phyloP scores from a whole-genome alignment of 1,140 invertebrate species.

The Zophobas morio region DNA sequence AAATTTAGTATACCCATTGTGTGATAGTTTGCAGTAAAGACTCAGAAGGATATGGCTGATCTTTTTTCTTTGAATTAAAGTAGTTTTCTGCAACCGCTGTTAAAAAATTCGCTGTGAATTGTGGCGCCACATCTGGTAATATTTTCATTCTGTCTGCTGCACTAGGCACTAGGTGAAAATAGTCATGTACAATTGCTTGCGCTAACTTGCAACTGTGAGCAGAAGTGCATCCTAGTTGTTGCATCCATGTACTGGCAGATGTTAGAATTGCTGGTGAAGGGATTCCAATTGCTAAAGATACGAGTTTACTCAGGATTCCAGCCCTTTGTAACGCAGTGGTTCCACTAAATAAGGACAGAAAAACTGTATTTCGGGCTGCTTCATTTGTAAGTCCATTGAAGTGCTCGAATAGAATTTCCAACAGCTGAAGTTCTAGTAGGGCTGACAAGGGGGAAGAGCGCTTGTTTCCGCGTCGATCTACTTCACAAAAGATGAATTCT shows the following conservation, averaged over 20 bases:
- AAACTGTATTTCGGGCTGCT: conserved; percentile 84
- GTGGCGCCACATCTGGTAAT: conserved; percentile 79
- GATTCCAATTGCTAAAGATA: conserved; percentile 83
- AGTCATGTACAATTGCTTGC: conserved; percentile 83
- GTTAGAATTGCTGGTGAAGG: conserved; percentile 80
- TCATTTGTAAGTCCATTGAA: conserved; percentile 79
- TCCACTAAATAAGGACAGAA: conserved; percentile 83
- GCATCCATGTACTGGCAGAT: conserved; percentile 87
- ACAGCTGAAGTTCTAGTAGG: conserved; percentile 82
- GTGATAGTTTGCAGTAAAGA: conserved; percentile 76
- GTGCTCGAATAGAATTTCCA: conserved; percentile 83
- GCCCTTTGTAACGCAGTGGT: conserved; percentile 77
- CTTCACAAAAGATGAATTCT: conserved; percentile 87
- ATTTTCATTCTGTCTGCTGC: conserved; percentile 76
- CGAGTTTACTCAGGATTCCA: conserved; percentile 82
- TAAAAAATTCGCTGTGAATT: conserved; percentile 86
- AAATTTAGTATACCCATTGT: conserved; percentile 71
- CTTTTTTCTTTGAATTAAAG: conserved; percentile 67
- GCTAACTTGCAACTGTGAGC: conserved; percentile 79
- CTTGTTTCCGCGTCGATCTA: conserved; percentile 76
- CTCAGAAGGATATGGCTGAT: conserved; percentile 71
- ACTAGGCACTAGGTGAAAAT: conserved; percentile 80
- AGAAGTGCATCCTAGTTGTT: conserved; percentile 86
- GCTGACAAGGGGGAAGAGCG: conserved; percentile 71
- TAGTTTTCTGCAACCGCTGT: conserved; percentile 87